phyloP scores from a whole-genome alignment of 2,888 invertebrate genomes.

The Rotaria socialis region DNA sequence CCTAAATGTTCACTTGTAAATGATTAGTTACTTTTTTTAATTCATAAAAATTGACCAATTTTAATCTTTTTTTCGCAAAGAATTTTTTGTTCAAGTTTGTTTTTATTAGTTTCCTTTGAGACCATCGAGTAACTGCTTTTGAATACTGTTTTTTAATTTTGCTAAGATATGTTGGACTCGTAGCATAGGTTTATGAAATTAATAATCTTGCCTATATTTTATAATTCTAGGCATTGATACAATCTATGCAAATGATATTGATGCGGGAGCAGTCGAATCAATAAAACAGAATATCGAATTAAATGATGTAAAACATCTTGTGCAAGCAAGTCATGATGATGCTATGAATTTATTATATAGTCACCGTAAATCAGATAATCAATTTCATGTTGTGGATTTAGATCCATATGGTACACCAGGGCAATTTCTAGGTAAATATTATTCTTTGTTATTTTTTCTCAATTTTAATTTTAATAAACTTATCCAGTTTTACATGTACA shows the following conservation, averaged over 20 bases:
- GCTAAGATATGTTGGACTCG: too few species aligned
- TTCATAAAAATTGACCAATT: too few species aligned
- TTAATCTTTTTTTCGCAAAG: too few species aligned
- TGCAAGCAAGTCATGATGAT: conserved; percentile 76
- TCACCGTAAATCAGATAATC: conserved; percentile 66
- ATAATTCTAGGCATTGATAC: conserved; percentile 50
- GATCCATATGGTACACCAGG: conserved; percentile 96
- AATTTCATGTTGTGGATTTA: conserved; percentile 84
- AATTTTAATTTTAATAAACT: not conserved
- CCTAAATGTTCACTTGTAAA: too few species aligned
- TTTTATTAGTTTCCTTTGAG: too few species aligned
- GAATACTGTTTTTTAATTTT: too few species aligned
- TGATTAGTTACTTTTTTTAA: too few species aligned
- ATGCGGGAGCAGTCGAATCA: conserved; percentile 74
- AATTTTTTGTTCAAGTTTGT: too few species aligned
- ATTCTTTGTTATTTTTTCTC: conserved; percentile 60
- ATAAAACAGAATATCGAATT: conserved; percentile 74
- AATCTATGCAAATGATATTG: conserved; percentile 84
- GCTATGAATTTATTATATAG: conserved; percentile 65
- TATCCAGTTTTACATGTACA: not conserved
- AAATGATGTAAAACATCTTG: conserved; percentile 72
- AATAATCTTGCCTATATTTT: not conserved
- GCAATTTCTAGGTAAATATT: conserved; percentile 74
- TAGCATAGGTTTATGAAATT: too few species aligned
- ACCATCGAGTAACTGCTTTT: too few species aligned